These are phyloP conservation scores for Salticus scenicus DNA, from an alignment of 2,888 invertebrate genomes.

Conservation along the genomic window DNA sequence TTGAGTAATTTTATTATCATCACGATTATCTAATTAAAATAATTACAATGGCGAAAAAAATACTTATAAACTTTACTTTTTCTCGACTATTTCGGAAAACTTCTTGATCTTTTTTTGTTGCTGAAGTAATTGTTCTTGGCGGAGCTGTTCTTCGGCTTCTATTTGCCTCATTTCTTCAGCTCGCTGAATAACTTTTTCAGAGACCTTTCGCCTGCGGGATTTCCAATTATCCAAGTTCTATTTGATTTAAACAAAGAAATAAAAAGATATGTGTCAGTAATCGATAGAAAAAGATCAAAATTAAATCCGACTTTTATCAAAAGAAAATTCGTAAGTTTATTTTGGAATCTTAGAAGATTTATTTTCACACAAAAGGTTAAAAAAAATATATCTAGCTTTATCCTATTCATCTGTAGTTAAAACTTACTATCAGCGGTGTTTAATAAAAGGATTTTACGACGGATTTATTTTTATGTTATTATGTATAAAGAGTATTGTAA, in stretches of 20 bases:
- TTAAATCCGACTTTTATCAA: too few species aligned
- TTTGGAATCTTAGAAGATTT: background rate
- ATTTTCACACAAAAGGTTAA: too few species aligned
- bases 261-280: background rate
- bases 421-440: too few species aligned
- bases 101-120: conserved; percentile 84
- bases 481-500: too few species aligned
- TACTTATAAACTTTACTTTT: conserved; percentile 71
- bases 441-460: too few species aligned
- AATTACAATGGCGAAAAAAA: too few species aligned
- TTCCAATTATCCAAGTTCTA: conserved; percentile 70
- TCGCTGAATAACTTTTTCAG: conserved; percentile 65
- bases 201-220: conserved; percentile 60
- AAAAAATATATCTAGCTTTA: too few species aligned
- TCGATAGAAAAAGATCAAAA: background rate
- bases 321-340: too few species aligned
- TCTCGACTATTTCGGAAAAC: conserved; percentile 95
- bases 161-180: conserved; percentile 68
- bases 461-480: too few species aligned
- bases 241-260: background rate
- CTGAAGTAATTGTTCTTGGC: conserved; percentile 42
- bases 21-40: too few species aligned
- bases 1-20: too few species aligned
- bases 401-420: too few species aligned
- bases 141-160: conserved; percentile 59